Evolutionary conservation across 2,888 invertebrate genomes (phyloP).

Genomic region (Smittia sp.): DNA sequence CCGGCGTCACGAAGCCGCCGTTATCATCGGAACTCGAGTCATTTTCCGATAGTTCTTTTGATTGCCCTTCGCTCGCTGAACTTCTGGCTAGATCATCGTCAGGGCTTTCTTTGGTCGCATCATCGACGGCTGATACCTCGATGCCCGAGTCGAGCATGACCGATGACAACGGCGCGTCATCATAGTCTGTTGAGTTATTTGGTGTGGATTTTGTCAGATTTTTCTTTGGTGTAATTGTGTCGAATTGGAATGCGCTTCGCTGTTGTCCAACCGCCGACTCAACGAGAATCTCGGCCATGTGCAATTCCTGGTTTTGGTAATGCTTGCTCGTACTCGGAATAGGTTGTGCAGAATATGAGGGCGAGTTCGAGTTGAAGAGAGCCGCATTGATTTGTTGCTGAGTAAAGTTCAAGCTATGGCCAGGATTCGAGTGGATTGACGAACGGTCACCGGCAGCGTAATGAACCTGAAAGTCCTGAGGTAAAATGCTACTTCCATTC

Average conservation of each 20-base stretch:
- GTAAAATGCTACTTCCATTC: slow-evolving; percentile 29
- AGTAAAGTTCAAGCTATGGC: slow-evolving; percentile 44
- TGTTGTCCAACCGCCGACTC: slow-evolving; percentile 51
- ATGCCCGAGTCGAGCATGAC: slow-evolving; percentile 42
- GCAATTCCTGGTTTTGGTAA: slow-evolving; percentile 46
- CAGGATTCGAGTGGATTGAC: slow-evolving; percentile 36
- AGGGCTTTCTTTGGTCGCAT: slow-evolving; percentile 30
- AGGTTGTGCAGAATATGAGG: slow-evolving; percentile 41
- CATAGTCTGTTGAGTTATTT: slow-evolving; percentile 16
- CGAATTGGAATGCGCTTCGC: slow-evolving; percentile 53
- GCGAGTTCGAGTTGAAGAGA: slow-evolving; percentile 45
- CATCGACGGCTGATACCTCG: slow-evolving; percentile 26
- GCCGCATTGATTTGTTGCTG: slow-evolving; percentile 46
- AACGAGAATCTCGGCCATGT: slow-evolving; percentile 53
- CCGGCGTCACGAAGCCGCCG: slow-evolving; percentile 46
- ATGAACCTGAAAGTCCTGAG: slow-evolving; percentile 35
- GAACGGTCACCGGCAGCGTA: slow-evolving; percentile 14
- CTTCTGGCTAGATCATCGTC: slow-evolving; percentile 1
- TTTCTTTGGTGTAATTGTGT: slow-evolving; percentile 52
- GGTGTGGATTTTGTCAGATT: slow-evolving; percentile 42
- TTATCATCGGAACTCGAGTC: slow-evolving; percentile 47
- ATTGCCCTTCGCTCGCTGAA: neutral
- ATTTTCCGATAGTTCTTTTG: neutral
- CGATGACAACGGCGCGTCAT: slow-evolving; percentile 38
- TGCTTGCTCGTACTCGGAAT: slow-evolving; percentile 17